These are phyloP conservation scores for Tyto alba DNA, from an alignment of 2,113 vertebrate species.

Conservation along the genomic window DNA sequence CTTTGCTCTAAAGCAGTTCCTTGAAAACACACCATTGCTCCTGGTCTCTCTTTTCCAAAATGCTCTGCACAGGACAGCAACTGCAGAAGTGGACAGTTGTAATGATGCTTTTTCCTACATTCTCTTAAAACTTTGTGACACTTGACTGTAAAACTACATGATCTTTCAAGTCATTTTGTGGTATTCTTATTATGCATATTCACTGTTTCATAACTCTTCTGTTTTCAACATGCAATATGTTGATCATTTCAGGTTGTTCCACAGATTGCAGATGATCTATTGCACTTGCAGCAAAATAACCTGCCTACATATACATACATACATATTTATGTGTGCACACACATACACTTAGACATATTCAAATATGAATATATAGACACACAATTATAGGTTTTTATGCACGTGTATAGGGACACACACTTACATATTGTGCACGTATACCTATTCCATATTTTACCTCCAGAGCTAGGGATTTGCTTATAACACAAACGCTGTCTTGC, in stretches of 20 bases:
- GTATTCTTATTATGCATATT: background rate
- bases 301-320: fast-evolving
- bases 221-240: background rate
- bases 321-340: background rate
- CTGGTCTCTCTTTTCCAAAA: background rate
- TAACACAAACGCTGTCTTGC: background rate
- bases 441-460: background rate
- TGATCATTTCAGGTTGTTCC: background rate
- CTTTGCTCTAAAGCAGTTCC: background rate
- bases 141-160: background rate
- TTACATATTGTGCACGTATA: background rate
- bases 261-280: background rate
- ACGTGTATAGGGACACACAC: background rate
- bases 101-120: background rate
- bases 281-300: background rate
- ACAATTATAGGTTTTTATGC: background rate
- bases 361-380: background rate
- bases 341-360: background rate
- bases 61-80: background rate
- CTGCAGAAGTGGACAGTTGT: background rate
- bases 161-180: background rate
- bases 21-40: background rate
- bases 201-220: background rate
- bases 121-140: background rate
- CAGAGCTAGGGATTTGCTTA: background rate